Evolutionary conservation across 2,797 vertebrate species (phyloP).

Genomic region (Tenualosa ilisha): DNA sequence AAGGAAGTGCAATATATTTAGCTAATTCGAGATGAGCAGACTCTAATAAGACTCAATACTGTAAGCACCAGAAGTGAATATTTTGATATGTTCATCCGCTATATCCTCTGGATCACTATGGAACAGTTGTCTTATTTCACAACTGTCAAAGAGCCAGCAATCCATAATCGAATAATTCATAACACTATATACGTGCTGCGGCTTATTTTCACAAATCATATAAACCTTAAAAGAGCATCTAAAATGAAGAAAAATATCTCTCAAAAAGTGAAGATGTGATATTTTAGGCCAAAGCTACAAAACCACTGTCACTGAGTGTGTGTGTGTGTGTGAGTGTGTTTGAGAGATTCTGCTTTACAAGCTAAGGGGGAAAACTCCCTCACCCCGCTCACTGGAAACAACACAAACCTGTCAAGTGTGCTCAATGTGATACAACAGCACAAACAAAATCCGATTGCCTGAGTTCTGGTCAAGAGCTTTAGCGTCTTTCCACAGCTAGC

Average conservation of each 20-base stretch:
- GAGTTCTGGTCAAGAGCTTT: constrained; percentile 52
- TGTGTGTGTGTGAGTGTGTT: not conserved
- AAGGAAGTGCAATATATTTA: not conserved
- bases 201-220: not conserved
- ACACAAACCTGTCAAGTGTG: constrained; percentile 40
- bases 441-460: constrained; percentile 43
- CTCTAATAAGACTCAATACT: constrained; percentile 2
- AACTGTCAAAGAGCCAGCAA: not conserved
- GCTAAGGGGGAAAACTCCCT: constrained; percentile 29
- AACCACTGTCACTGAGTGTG: constrained; percentile 13
- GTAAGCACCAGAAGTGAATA: not conserved
- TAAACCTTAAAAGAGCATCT: not conserved
- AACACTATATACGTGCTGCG: not conserved
- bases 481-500: constrained; percentile 38
- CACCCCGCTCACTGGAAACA: constrained; percentile 35
- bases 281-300: constrained; percentile 25
- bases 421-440: constrained; percentile 53
- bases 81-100: not conserved
- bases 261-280: constrained; percentile 30
- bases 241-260: not conserved
- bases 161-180: constrained; percentile 1
- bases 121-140: not conserved
- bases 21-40: constrained; percentile 1
- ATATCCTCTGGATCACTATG: not conserved
- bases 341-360: constrained; percentile 20